phyloP scores from a whole-genome alignment of 2,888 invertebrate species.

The Liodrosophila aerea region DNA sequence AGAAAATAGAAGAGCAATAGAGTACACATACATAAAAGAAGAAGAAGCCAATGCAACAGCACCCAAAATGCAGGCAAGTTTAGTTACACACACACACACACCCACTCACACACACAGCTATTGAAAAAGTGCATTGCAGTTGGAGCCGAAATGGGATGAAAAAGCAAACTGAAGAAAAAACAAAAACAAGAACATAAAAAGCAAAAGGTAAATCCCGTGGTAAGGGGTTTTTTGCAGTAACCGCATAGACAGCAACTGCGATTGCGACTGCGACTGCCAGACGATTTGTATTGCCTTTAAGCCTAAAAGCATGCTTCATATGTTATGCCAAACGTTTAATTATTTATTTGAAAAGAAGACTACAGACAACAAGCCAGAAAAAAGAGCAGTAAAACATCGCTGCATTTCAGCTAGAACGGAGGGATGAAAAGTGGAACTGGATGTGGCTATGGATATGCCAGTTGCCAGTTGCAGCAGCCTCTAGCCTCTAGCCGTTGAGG shows the following conservation, averaged over 20 bases:
- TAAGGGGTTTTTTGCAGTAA: conserved; percentile 19
- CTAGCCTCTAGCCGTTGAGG: conserved; percentile 49
- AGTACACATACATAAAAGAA: conserved; percentile 10
- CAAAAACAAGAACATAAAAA: conserved; percentile 11
- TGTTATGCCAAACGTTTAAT: conserved; percentile 80
- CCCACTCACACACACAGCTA: conserved; percentile 29
- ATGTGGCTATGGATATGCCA: too few species aligned
- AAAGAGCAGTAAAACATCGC: conserved; percentile 9
- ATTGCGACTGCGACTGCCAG: conserved; percentile 40
- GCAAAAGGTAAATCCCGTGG: neutral
- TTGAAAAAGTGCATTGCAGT: conserved; percentile 69
- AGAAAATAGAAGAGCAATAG: conserved; percentile 14
- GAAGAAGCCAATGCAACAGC: conserved; percentile 47
- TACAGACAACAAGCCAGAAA: conserved; percentile 11
- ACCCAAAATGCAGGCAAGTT: conserved; percentile 58
- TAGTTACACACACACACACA: conserved; percentile 31
- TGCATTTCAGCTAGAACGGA: conserved; percentile 33
- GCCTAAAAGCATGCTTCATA: conserved; percentile 77
- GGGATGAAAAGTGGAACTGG: too few species aligned
- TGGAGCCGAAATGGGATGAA: conserved; percentile 22
- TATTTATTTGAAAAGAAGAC: conserved; percentile 78
- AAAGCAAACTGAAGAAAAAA: conserved; percentile 26
- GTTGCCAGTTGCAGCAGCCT: neutral
- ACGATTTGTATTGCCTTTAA: conserved; percentile 57
- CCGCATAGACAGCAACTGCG: conserved; percentile 43